Conservation (phyloP, 2,797 vertebrate genomes). For the Telmatherina bonti region DNA sequence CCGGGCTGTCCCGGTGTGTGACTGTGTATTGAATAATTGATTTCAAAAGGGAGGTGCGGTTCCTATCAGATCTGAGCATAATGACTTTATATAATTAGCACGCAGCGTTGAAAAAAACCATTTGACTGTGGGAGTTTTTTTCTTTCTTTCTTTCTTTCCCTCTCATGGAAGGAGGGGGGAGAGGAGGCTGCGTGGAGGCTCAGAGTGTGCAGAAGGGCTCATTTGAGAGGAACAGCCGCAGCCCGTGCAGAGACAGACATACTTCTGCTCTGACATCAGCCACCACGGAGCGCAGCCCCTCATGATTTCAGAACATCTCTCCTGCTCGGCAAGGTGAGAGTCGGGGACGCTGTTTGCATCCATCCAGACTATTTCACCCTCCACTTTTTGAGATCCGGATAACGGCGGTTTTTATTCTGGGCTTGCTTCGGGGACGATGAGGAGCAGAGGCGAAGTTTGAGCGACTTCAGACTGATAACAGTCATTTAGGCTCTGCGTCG, state of each 20-base stretch:
- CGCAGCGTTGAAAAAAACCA: slow-evolving; percentile 77
- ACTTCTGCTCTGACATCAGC: slow-evolving; percentile 69
- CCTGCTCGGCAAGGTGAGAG: slow-evolving; percentile 35
- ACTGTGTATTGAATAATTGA: slow-evolving; percentile 98
- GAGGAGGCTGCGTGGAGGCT: slow-evolving; percentile 24
- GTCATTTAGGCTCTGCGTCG: slow-evolving; percentile 9
- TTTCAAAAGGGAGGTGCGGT: slow-evolving; percentile 89
- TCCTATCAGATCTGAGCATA: slow-evolving; percentile 96
- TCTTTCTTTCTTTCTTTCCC: slow-evolving; percentile 17
- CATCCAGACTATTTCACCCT: slow-evolving; percentile 1
- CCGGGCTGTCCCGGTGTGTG: slow-evolving; percentile 82
- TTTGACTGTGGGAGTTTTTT: slow-evolving; percentile 67
- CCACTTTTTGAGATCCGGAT: background rate
- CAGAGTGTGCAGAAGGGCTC: slow-evolving; percentile 45
- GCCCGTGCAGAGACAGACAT: slow-evolving; percentile 52
- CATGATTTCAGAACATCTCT: slow-evolving; percentile 38
- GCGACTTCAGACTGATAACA: slow-evolving; percentile 24
- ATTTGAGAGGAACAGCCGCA: slow-evolving; percentile 50
- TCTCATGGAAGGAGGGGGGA: background rate
- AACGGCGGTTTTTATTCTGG: slow-evolving; percentile 7
- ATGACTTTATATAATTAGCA: slow-evolving; percentile 99
- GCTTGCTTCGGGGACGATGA: slow-evolving; percentile 25
- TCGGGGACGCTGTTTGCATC: slow-evolving; percentile 7
- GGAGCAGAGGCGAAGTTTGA: slow-evolving; percentile 65
- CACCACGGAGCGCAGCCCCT: slow-evolving; percentile 31